These are phyloP conservation scores for Allacma fusca DNA, from an alignment of 2,888 invertebrate genomes.

Conservation along the genomic window DNA sequence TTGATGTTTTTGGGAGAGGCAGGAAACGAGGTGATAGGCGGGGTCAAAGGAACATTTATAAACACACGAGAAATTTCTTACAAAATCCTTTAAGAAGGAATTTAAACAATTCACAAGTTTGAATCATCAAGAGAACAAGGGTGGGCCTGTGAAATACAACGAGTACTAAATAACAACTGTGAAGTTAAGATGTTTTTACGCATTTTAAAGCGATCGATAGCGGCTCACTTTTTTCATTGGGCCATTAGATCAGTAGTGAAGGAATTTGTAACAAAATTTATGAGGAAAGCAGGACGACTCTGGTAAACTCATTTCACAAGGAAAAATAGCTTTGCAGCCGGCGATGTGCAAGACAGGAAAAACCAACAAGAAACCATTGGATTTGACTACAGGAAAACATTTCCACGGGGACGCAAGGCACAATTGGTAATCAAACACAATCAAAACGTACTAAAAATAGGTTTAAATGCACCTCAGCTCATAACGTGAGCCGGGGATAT, in stretches of 20 bases:
- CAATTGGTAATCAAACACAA: neutral
- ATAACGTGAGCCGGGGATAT: too few relatives aligned
- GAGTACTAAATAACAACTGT: neutral
- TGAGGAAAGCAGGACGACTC: too few relatives aligned
- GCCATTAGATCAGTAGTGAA: neutral
- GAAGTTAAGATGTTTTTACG: neutral
- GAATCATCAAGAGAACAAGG: neutral
- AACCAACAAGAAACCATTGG: too few relatives aligned
- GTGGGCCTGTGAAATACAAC: slow-evolving; percentile 8
- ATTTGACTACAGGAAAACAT: too few relatives aligned
- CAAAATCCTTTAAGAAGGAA: slow-evolving; percentile 1
- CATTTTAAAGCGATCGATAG: slow-evolving; percentile 1
- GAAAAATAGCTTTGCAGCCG: too few relatives aligned
- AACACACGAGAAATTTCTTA: neutral
- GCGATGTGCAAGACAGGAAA: too few relatives aligned
- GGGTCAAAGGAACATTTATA: slow-evolving; percentile 39
- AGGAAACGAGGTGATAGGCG: slow-evolving; percentile 34
- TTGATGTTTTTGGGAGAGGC: slow-evolving; percentile 40
- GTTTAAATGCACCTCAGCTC: too few relatives aligned
- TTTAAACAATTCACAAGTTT: neutral
- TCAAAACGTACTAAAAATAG: neutral
- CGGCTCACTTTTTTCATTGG: neutral
- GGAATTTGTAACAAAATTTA: neutral
- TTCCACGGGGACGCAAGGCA: too few relatives aligned
- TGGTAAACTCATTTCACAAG: too few relatives aligned